phyloP scores from a whole-genome alignment of 1,140 invertebrate genomes.

The Pissodes strobi region DNA sequence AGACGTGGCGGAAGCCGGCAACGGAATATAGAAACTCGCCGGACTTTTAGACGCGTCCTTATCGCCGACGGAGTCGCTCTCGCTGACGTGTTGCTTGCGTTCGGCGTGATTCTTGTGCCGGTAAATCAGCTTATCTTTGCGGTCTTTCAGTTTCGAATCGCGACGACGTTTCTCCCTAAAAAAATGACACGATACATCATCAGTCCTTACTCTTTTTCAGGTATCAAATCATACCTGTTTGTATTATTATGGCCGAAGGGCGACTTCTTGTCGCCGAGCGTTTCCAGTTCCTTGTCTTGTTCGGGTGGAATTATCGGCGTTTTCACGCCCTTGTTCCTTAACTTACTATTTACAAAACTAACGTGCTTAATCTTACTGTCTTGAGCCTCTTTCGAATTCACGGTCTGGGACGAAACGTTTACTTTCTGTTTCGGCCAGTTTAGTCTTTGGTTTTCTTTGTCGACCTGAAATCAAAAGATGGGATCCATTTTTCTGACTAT shows the following conservation, averaged over 20 bases:
- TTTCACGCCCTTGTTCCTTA: slow-evolving; percentile 20
- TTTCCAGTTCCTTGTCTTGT: slow-evolving; percentile 24
- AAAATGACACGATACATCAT: too few species aligned
- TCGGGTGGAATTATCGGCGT: background rate
- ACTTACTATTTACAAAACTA: slow-evolving; percentile 54
- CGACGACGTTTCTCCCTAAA: slow-evolving; percentile 13
- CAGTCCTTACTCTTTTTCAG: too few species aligned
- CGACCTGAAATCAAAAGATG: slow-evolving; percentile 18
- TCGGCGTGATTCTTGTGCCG: slow-evolving; percentile 27
- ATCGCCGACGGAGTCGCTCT: background rate
- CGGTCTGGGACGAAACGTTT: slow-evolving; percentile 13
- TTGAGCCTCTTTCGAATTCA: slow-evolving; percentile 23
- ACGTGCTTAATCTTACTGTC: slow-evolving; percentile 54
- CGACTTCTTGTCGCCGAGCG: background rate
- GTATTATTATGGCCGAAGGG: background rate
- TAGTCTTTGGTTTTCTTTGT: slow-evolving; percentile 48
- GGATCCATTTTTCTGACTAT: too few species aligned
- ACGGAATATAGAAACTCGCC: slow-evolving; percentile 15
- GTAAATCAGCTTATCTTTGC: slow-evolving; percentile 50
- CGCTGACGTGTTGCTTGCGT: slow-evolving; percentile 7
- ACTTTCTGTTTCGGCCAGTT: slow-evolving; percentile 20
- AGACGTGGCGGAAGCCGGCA: slow-evolving; percentile 33
- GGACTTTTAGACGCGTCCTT: slow-evolving; percentile 24
- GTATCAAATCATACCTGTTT: slow-evolving; percentile 4
- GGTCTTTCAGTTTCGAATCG: slow-evolving; percentile 44